Evolutionary conservation across 2,888 invertebrate genomes (phyloP), one percentile per base, ranked within the genome.

Genomic region (Trypoxylon attenuatum): DNA sequence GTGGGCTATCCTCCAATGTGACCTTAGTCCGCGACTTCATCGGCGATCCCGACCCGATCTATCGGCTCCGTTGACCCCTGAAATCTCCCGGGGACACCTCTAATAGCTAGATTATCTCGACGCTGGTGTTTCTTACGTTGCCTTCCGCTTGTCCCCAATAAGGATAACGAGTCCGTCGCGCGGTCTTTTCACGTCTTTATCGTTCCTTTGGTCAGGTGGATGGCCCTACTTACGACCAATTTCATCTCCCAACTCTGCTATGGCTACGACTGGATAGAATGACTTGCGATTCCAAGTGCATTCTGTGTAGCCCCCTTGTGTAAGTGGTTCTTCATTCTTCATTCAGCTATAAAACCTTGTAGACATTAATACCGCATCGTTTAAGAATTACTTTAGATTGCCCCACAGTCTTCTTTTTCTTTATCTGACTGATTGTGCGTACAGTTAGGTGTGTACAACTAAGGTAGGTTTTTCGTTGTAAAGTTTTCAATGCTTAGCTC

Each of bases 51-150:
- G 69, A 57, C 58, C 75, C 83, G 80, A 84, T 84, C 80, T 79
- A 83, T 85, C 82, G 80, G 75, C 67, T 69, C 57, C 68, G 68
- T 50, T 76, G 80, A 82, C 83, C 84, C 81, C 68, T 71, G 70
- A 68, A 77, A 77, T 84, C 84, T 82, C 83, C 58, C 71, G 82
- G 85, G 84, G 82, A 84, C 85, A 83, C 81, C 82, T 84, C 86
- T 86, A 86, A 86, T 86, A 85, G 86, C 82, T 80, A 81, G 86
- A 86, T 86, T 86, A 86, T 86, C 85, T 81, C 77, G 76, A 75
- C 79, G 71, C 71, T 63, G 64, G 71, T 78, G 73, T 77, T 77
- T 81, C 77, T 76, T 76, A 75, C 71, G 69, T 69, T 55, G 64
- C 61, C 61, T 62, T 62, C 39, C 16, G 33, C 54, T 53, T 64